A percentile compares a stretch with the other conserved stretches of the same genome.
These are phyloP conservation scores for Neodontobutis hainanensis DNA, from an alignment of 2,113 vertebrate genomes.

Conservation along the genomic window DNA sequence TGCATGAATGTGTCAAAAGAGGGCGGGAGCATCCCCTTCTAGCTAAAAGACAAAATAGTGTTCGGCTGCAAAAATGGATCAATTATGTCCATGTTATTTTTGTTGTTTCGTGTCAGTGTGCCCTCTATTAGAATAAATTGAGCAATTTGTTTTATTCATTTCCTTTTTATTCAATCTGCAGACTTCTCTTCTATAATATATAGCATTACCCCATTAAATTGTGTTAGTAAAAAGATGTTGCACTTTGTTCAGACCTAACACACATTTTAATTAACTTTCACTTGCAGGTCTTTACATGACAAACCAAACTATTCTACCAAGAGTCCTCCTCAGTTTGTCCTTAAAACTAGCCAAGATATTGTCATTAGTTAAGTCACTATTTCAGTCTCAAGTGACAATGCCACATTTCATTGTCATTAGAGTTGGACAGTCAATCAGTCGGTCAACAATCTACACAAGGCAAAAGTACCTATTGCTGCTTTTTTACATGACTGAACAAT, in stretches of 20 bases:
- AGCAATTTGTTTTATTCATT: not conserved
- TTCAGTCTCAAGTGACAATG: too few relatives aligned
- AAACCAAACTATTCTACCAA: not conserved
- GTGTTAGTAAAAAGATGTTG: slow-evolving; percentile 4
- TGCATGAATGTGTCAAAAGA: slow-evolving; percentile 39
- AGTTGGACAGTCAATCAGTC: too few relatives aligned
- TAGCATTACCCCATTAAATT: not conserved
- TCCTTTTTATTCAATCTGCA: slow-evolving; percentile 3
- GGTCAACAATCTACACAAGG: too few relatives aligned
- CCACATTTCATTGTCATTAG: too few relatives aligned
- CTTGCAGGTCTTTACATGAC: not conserved
- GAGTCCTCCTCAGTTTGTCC: too few relatives aligned
- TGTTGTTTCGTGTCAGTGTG: not conserved
- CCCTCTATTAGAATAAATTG: not conserved
- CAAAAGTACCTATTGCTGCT: too few relatives aligned
- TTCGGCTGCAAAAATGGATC: slow-evolving; percentile 40
- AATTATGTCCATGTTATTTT: slow-evolving; percentile 17
- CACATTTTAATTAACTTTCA: not conserved
- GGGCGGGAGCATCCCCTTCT: slow-evolving; percentile 18
- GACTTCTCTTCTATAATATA: not conserved
- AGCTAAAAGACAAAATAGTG: slow-evolving; percentile 26
- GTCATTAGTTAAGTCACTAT: not conserved
- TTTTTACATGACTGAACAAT: too few relatives aligned
- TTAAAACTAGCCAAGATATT: not conserved
- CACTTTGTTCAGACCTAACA: not conserved